Evolutionary conservation across 2,797 vertebrate genomes (phyloP).

Genomic region (Sebastes cheni): DNA sequence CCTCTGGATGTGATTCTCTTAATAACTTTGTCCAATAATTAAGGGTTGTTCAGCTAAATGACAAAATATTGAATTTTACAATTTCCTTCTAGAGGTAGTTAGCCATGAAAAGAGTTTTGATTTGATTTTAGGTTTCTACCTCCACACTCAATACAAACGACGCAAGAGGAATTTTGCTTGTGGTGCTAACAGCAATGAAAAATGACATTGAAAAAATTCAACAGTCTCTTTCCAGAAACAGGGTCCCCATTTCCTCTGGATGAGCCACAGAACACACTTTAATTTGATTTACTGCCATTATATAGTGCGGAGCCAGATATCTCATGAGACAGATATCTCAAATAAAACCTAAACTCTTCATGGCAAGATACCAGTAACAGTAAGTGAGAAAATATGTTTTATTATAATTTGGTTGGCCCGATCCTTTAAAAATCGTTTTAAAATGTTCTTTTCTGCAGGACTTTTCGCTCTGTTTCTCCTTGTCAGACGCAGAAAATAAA

Average conservation of each 20-base stretch:
- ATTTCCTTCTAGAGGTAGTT: neutral
- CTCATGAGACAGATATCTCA: neutral
- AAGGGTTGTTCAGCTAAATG: neutral
- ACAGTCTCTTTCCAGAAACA: neutral
- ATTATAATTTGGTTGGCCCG: neutral
- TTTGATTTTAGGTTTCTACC: neutral
- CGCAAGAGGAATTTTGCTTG: neutral
- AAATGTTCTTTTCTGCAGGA: neutral
- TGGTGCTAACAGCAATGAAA: neutral
- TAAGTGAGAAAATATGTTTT: neutral
- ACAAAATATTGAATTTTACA: neutral
- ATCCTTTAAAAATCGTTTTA: neutral
- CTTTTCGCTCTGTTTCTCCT: neutral
- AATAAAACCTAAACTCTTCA: neutral
- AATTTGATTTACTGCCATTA: neutral
- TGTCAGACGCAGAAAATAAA: constrained; percentile 22
- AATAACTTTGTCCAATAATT: neutral
- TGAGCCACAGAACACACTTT: neutral
- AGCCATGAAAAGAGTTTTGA: neutral
- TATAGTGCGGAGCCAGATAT: neutral
- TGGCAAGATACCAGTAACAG: neutral
- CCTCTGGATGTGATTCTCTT: neutral
- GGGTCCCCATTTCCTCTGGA: neutral
- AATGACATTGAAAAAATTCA: neutral
- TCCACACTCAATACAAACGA: neutral